Conservation (phyloP, 2,797 vertebrate species). For the Pristis pectinata region DNA sequence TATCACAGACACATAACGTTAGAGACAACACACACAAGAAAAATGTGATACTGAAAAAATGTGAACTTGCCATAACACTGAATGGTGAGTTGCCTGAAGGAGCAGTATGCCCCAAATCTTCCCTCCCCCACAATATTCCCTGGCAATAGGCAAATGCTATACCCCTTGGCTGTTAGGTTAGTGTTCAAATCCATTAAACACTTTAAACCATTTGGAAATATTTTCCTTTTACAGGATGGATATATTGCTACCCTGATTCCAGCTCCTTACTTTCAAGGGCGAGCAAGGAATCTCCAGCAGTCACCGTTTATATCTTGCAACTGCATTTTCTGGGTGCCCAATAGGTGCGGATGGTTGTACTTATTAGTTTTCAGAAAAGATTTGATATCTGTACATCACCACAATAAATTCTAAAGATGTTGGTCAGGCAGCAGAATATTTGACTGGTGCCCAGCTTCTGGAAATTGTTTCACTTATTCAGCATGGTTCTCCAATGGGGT, state of each 20-base stretch:
- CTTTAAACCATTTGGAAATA: background rate
- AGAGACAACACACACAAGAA: too few species aligned
- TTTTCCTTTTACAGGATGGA: background rate
- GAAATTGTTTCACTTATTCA: background rate
- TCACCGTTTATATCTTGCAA: constrained; percentile 76
- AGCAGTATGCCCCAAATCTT: too few species aligned
- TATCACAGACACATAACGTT: too few species aligned
- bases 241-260: background rate
- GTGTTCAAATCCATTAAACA: background rate
- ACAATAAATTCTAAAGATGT: background rate
- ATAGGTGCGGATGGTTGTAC: too few species aligned
- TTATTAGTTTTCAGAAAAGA: constrained; percentile 83
- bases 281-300: constrained; percentile 61
- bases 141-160: background rate
- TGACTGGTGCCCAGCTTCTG: background rate
- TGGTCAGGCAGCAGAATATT: background rate
- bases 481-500: background rate
- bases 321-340: constrained; percentile 72
- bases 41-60: too few species aligned
- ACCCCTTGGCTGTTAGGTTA: too few species aligned
- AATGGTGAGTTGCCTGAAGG: too few species aligned
- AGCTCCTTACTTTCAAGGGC: background rate
- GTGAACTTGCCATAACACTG: too few species aligned
- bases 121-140: background rate
- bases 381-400: constrained; percentile 58